Base-by-base conservation (phyloP, 2,113 vertebrate species). In the Thomomys bottae region DNA sequence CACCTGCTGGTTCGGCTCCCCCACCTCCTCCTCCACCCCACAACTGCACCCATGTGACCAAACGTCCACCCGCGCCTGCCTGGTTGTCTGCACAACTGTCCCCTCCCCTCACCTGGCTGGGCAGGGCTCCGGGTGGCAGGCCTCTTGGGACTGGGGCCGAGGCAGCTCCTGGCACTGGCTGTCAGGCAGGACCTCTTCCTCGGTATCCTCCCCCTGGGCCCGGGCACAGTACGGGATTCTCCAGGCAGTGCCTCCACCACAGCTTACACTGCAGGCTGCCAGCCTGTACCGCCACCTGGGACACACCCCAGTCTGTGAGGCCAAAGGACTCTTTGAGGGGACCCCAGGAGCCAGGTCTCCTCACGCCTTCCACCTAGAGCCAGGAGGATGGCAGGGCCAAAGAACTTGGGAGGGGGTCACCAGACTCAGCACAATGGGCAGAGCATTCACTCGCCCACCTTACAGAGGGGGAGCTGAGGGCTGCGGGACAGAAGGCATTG, bases 181-280 rank as follows among this genome's bases (percentile, higher is more conserved):
- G 5, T 98, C 97, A 0, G 98, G 96, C 91, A 98, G 87, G 45
- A 98, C 94, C 90, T 95, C 95, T 83, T 97, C 96, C 1, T 94
- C 96, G 1, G 63, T 9, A 2, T 92, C 88, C 49, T 95, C 84
- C 18, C 80, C 2, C 0, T 2, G 38, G 67, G 97, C 95, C 85
- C 87, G 54, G 5, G 98, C 97, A 64, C 98, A 98, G 95, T 98
- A 99, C 82, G 97, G 96, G 84, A 98, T 94, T 93, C 98, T 98
- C 79, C 87, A 97, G 28, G 94, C 97, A 24, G 98, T 93, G 14
- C 98, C 98, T 80, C 98, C 98, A n/a, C 98, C 98, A 64, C 98
- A 99, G 6, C 97, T 98, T 76, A 97, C 96, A 4, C 98, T 98
- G 97, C 98, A 98, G 8, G 96, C 96, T 5, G 98, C 98, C 94